Conservation (phyloP, 2,797 vertebrate genomes). For the Nyctibius grandis region DNA sequence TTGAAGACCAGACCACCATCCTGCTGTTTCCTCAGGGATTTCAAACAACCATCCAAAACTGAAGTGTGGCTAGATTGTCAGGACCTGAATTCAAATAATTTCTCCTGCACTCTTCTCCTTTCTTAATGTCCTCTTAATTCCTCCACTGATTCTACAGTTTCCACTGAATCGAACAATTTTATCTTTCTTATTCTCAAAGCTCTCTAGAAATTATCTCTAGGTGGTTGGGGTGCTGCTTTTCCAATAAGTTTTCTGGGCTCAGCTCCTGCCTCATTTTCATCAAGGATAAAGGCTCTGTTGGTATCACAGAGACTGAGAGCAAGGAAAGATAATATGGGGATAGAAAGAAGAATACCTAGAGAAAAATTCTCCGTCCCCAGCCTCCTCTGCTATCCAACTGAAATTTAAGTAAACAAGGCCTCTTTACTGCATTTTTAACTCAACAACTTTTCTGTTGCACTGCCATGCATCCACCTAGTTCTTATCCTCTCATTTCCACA, state of each 20-base stretch:
- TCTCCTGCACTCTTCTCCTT: not conserved
- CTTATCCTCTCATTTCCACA: not conserved
- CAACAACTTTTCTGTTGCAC: not conserved
- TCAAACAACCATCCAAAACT: not conserved
- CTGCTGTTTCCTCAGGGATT: not conserved
- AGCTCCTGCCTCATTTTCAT: not conserved
- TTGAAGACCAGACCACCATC: not conserved
- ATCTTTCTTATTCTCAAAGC: not conserved
- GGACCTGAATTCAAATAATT: not conserved
- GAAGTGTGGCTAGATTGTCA: not conserved
- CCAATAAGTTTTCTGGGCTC: not conserved
- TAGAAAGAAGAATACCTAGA: not conserved
- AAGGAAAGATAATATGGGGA: not conserved
- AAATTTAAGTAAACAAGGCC: not conserved
- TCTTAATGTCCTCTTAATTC: not conserved
- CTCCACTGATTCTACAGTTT: not conserved
- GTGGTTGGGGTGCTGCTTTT: not conserved
- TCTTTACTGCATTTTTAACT: not conserved
- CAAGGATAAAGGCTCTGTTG: not conserved
- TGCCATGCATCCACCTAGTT: not conserved
- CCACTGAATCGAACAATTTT: not conserved
- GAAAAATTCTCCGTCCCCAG: not conserved
- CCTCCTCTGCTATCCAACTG: not conserved
- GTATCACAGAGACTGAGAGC: not conserved
- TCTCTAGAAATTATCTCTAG: not conserved